phyloP scores from a whole-genome alignment of 1,140 invertebrate species.

The Lerema accius region DNA sequence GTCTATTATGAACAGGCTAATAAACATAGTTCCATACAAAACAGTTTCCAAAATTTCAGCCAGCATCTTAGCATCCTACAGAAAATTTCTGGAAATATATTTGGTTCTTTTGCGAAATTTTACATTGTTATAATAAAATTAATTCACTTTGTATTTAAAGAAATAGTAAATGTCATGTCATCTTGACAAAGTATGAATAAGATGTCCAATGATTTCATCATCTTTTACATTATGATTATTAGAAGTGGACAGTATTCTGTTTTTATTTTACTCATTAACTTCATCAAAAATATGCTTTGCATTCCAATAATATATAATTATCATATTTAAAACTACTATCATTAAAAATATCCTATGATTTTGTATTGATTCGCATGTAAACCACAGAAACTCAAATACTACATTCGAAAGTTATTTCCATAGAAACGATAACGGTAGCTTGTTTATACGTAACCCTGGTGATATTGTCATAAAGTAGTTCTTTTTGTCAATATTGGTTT shows the following conservation, averaged over 20 bases:
- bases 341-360: too few species aligned
- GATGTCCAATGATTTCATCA: neutral
- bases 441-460: too few species aligned
- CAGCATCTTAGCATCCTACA: conserved; percentile 44
- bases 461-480: too few species aligned
- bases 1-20: conserved; percentile 55
- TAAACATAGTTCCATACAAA: conserved; percentile 47
- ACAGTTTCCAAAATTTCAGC: conserved; percentile 34
- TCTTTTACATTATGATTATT: neutral
- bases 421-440: conserved; percentile 33
- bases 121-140: neutral
- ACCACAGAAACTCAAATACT: too few species aligned
- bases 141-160: too few species aligned
- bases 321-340: too few species aligned
- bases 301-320: too few species aligned
- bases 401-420: conserved; percentile 31
- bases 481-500: conserved; percentile 27
- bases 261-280: too few species aligned
- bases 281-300: too few species aligned
- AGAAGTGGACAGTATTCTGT: conserved; percentile 3
- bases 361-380: too few species aligned
- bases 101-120: neutral
- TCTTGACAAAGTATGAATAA: neutral
- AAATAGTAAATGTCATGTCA: neutral
- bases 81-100: conserved; percentile 1